Evolutionary conservation across 1,140 invertebrate genomes (phyloP).

Genomic region (Sarcophaga peregrina): DNA sequence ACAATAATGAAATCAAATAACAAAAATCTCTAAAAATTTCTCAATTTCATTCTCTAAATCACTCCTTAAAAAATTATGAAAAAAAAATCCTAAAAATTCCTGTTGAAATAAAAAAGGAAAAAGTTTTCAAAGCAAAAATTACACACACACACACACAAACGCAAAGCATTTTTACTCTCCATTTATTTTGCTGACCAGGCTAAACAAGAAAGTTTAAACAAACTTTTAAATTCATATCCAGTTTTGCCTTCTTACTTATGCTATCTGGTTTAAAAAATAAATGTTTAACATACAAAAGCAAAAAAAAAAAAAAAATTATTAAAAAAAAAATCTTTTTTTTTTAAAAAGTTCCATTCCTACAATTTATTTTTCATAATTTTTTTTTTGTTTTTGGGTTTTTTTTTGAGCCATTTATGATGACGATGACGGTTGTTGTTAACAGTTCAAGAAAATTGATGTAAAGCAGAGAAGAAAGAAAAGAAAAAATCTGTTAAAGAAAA

Average conservation of each 20-base stretch:
- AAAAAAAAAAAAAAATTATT: too few relatives aligned
- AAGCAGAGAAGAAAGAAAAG: neutral
- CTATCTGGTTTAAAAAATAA: too few relatives aligned
- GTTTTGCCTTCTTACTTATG: neutral
- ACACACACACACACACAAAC: too few relatives aligned
- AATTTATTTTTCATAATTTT: neutral
- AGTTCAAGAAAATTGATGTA: neutral
- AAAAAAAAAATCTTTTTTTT: too few relatives aligned
- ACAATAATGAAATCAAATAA: too few relatives aligned
- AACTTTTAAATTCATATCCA: slow-evolving; percentile 1
- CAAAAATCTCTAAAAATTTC: too few relatives aligned
- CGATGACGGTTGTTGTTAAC: slow-evolving; percentile 25
- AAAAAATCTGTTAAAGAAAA: neutral
- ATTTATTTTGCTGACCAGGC: neutral
- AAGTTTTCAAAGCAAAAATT: neutral
- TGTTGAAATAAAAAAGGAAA: neutral
- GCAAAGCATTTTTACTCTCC: too few relatives aligned
- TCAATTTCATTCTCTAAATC: too few relatives aligned
- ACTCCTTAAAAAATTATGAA: neutral
- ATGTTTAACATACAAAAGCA: neutral
- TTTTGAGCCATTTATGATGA: neutral
- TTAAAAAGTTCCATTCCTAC: too few relatives aligned
- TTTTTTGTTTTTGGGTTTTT: neutral
- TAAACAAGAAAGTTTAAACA: neutral
- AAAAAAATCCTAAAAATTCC: neutral